phyloP scores from a whole-genome alignment of 2,797 vertebrate genomes.

The Echiichthys vipera region DNA sequence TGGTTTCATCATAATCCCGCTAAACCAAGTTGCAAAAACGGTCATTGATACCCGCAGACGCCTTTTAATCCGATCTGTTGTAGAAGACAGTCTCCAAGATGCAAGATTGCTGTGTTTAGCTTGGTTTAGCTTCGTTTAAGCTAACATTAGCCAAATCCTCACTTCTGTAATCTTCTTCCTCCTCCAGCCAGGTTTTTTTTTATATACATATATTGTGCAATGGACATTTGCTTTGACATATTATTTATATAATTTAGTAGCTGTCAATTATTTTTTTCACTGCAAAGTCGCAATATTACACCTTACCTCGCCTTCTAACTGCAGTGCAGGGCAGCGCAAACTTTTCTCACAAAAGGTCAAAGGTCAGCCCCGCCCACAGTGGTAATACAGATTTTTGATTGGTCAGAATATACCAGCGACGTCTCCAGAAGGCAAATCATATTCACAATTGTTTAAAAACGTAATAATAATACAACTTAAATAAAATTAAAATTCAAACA shows the following conservation, averaged over 20 bases:
- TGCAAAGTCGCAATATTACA: background rate
- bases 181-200: background rate
- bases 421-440: background rate
- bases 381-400: background rate
- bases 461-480: too few species aligned
- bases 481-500: too few species aligned
- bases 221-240: background rate
- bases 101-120: background rate
- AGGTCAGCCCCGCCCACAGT: background rate
- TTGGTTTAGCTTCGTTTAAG: background rate
- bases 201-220: background rate
- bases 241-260: background rate
- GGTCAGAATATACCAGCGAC: background rate
- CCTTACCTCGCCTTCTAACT: too few species aligned
- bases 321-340: background rate
- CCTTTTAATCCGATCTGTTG: background rate
- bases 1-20: background rate
- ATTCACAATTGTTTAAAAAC: too few species aligned
- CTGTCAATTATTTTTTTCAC: background rate
- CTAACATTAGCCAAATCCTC: background rate
- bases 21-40: background rate
- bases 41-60: background rate
- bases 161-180: background rate
- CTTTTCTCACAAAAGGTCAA: background rate
- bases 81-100: background rate